Percentiles rank a stretch among this genome's conserved stretches.
Evolutionary conservation across 1,140 invertebrate species (phyloP).

Genomic region (Drosophila rufa): DNA sequence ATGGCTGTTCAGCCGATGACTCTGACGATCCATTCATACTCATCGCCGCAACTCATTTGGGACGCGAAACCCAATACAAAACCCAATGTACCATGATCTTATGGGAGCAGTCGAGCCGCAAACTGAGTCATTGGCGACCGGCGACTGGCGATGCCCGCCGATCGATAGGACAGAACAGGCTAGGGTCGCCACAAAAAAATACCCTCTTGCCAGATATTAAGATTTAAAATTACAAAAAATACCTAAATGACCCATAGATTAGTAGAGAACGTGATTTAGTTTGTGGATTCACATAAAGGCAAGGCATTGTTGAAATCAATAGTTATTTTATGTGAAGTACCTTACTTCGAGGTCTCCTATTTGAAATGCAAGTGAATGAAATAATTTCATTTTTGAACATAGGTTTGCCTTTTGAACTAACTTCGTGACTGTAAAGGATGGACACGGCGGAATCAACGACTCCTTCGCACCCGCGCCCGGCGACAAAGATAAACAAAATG

Average conservation of each 20-base stretch:
- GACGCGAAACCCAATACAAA: slow-evolving; percentile 15
- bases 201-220: not conserved
- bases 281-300: too few relatives aligned
- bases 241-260: too few relatives aligned
- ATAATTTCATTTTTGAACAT: not conserved
- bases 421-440: not conserved
- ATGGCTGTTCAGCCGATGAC: slow-evolving; percentile 1
- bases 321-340: too few relatives aligned
- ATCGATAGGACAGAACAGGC: slow-evolving; percentile 6
- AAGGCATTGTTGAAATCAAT: too few relatives aligned
- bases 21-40: slow-evolving; percentile 45
- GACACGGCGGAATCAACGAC: not conserved
- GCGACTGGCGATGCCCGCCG: slow-evolving; percentile 2
- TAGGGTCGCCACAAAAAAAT: not conserved
- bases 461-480: slow-evolving; percentile 45
- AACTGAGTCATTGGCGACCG: slow-evolving; percentile 31
- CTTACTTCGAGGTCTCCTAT: too few relatives aligned
- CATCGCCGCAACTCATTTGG: slow-evolving; percentile 21
- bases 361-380: too few relatives aligned
- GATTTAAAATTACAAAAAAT: too few relatives aligned
- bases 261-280: too few relatives aligned
- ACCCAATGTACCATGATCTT: slow-evolving; percentile 71
- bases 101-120: slow-evolving; percentile 53
- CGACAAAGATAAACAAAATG: slow-evolving; percentile 83
- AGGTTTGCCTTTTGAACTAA: not conserved